A percentile compares a stretch with the other conserved stretches of the same genome.
phyloP scores from a whole-genome alignment of 92 coral and sea anemone genomes.

The Phenganax marumi region DNA sequence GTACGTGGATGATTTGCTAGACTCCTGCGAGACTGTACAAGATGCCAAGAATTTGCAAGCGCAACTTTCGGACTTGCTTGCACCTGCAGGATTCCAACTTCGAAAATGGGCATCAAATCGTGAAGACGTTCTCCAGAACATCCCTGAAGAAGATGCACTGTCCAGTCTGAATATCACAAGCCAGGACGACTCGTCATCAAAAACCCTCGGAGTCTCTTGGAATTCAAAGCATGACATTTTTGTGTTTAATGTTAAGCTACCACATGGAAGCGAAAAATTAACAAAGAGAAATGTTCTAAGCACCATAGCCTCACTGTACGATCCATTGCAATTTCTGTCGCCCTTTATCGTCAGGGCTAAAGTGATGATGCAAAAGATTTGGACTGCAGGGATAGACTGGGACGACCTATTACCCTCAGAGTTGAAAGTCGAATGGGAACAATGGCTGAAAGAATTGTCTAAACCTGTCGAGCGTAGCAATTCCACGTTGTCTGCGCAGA shows the following conservation, averaged over 20 bases:
- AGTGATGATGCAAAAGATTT: constrained; percentile 43
- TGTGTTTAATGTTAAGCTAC: constrained; percentile 40
- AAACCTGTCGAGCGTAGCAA: neutral
- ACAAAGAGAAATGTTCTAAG: constrained; percentile 56
- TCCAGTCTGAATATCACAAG: constrained; percentile 14
- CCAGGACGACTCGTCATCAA: constrained; percentile 10
- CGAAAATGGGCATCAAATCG: constrained; percentile 49
- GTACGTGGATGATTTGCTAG: constrained; percentile 59
- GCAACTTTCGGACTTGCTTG: constrained; percentile 46
- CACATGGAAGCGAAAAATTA: neutral
- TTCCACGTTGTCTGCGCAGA: neutral
- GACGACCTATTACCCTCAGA: neutral
- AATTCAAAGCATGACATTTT: constrained; percentile 42
- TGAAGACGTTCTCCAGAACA: constrained; percentile 28
- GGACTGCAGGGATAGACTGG: neutral
- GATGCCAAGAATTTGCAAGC: constrained; percentile 43
- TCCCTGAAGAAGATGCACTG: constrained; percentile 32
- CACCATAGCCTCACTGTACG: constrained; percentile 48
- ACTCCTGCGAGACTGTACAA: constrained; percentile 51
- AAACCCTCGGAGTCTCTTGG: constrained; percentile 52
- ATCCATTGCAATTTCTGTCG: constrained; percentile 51
- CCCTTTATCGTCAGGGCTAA: constrained; percentile 50
- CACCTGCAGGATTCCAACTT: constrained; percentile 47
- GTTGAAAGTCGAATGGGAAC: neutral
- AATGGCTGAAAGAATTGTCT: neutral